Conservation (phyloP, 2,113 vertebrate species). For the Chaetops frenatus region DNA sequence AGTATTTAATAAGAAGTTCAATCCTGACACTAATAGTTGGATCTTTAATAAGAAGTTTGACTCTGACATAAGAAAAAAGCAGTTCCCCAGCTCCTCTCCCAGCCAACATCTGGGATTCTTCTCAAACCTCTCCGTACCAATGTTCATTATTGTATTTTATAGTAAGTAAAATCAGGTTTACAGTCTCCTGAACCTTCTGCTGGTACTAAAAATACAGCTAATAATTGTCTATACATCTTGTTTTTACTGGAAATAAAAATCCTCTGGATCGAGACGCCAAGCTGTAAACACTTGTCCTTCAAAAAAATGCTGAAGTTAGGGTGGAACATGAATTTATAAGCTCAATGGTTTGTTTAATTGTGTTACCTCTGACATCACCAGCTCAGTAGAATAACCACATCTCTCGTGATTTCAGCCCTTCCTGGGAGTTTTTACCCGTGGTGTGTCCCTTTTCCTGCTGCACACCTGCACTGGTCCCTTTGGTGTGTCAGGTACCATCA, state of each 20-base stretch:
- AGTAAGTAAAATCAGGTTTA: not conserved
- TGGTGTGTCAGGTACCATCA: not conserved
- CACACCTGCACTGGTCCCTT: not conserved
- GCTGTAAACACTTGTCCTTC: not conserved
- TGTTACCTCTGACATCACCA: not conserved
- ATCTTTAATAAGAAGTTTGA: not conserved
- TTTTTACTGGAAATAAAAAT: not conserved
- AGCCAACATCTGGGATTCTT: not conserved
- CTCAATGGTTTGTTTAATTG: not conserved
- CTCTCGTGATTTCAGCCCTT: not conserved
- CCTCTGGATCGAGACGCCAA: not conserved
- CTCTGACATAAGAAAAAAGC: not conserved
- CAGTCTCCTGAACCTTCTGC: not conserved
- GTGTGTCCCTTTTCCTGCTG: not conserved
- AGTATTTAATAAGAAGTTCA: not conserved
- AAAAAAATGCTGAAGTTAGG: not conserved
- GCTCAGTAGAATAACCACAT: not conserved
- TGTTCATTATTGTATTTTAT: not conserved
- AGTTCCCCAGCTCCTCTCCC: not conserved
- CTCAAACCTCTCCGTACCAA: not conserved
- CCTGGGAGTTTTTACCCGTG: accelerated
- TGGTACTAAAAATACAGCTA: not conserved
- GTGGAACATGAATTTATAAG: not conserved
- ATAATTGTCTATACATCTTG: not conserved
- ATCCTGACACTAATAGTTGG: not conserved